phyloP scores from a whole-genome alignment of 2,797 vertebrate genomes.

The Dromococcyx pavoninus region DNA sequence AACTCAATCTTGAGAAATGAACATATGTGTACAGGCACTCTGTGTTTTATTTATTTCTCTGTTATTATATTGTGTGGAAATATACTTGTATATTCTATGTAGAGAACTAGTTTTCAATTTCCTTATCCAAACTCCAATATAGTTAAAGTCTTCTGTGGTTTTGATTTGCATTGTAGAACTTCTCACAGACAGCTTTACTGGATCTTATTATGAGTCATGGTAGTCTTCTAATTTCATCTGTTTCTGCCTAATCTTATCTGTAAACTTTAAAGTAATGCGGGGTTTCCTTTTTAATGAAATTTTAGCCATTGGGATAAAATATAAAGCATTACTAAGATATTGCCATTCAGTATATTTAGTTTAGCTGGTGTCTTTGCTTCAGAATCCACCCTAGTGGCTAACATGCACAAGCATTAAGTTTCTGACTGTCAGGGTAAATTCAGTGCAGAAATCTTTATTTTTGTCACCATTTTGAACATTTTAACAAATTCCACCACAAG shows the following conservation, averaged over 20 bases:
- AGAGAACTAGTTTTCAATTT: background rate
- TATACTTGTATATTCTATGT: background rate
- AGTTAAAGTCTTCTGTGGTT: background rate
- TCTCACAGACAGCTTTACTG: background rate
- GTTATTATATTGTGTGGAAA: background rate
- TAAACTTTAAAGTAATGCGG: background rate
- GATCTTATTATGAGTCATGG: background rate
- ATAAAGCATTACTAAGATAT: background rate
- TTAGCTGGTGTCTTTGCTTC: background rate
- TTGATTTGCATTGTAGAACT: background rate
- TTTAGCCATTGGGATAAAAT: background rate
- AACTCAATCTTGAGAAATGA: background rate
- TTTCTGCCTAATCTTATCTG: background rate
- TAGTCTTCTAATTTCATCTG: background rate
- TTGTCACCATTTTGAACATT: slow-evolving; percentile 1
- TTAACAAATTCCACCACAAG: background rate
- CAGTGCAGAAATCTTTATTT: background rate
- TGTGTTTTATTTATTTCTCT: background rate
- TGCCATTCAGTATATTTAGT: background rate
- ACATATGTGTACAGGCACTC: background rate
- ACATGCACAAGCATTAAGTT: background rate
- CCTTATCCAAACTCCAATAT: background rate
- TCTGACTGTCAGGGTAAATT: background rate
- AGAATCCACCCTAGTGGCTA: background rate
- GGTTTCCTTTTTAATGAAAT: background rate